phyloP scores from a whole-genome alignment of 2,113 vertebrate species.

The Circaetus cinerascens region DNA sequence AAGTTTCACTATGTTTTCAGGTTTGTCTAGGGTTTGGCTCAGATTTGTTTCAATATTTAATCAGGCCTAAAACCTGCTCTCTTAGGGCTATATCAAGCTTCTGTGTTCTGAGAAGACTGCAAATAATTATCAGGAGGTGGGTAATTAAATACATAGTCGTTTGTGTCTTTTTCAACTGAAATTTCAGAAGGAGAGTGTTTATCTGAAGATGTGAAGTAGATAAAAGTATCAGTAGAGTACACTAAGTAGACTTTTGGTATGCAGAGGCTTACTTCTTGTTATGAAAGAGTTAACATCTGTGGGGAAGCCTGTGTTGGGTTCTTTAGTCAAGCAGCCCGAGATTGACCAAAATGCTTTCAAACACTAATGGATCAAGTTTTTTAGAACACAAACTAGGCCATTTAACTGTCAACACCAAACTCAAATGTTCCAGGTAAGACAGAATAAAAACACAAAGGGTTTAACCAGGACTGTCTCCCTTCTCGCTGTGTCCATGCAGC shows the following conservation, averaged over 20 bases:
- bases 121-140: not conserved
- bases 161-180: constrained; percentile 1
- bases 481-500: not conserved
- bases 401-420: not conserved
- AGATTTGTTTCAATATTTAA: not conserved
- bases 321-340: not conserved
- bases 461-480: not conserved
- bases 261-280: not conserved
- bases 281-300: not conserved
- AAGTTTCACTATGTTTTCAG: not conserved
- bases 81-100: constrained; percentile 1
- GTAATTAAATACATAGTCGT: not conserved
- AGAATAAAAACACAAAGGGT: not conserved
- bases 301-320: not conserved
- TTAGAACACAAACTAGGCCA: not conserved
- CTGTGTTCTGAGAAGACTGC: constrained; percentile 27
- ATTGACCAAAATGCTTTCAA: not conserved
- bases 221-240: not conserved
- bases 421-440: not conserved
- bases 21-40: not conserved
- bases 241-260: not conserved
- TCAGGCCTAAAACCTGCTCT: not conserved
- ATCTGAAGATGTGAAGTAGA: constrained; percentile 20
- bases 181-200: constrained; percentile 11
- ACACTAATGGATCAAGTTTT: not conserved